phyloP scores from a whole-genome alignment of 1,140 invertebrate species.

The Euura lappo region DNA sequence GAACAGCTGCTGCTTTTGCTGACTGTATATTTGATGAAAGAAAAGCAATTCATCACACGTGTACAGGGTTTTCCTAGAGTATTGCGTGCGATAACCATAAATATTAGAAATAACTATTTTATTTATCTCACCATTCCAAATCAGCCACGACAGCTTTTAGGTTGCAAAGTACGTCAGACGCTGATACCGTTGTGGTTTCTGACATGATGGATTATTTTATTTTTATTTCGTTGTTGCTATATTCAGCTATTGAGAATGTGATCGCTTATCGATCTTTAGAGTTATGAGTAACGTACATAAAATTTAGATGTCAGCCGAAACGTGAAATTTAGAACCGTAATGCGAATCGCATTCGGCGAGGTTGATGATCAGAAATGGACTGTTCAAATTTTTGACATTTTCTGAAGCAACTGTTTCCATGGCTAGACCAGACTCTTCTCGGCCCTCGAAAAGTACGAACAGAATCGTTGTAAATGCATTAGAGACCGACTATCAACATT shows the following conservation, averaged over 20 bases:
- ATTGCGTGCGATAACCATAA: constrained; percentile 1
- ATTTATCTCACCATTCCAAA: constrained; percentile 38
- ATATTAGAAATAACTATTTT: constrained; percentile 11
- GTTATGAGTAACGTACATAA: neutral
- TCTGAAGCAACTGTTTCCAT: neutral
- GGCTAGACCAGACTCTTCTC: neutral
- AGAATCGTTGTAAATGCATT: too few species aligned
- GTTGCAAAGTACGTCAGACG: constrained; percentile 26
- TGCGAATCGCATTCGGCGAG: neutral
- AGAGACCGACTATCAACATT: too few species aligned
- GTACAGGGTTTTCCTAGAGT: constrained; percentile 1
- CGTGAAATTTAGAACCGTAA: neutral
- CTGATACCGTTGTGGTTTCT: neutral
- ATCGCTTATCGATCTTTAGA: neutral
- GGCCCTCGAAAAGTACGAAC: neutral
- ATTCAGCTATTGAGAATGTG: neutral
- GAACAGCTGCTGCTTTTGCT: constrained; percentile 10
- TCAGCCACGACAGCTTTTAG: constrained; percentile 31
- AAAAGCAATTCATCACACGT: neutral
- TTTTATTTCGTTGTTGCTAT: neutral
- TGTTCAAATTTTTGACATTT: neutral
- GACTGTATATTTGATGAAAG: neutral
- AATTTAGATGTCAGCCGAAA: neutral
- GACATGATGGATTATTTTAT: neutral
- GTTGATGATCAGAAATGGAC: neutral